phyloP scores from a whole-genome alignment of 2,113 vertebrate species.

The Pantherophis guttatus region DNA sequence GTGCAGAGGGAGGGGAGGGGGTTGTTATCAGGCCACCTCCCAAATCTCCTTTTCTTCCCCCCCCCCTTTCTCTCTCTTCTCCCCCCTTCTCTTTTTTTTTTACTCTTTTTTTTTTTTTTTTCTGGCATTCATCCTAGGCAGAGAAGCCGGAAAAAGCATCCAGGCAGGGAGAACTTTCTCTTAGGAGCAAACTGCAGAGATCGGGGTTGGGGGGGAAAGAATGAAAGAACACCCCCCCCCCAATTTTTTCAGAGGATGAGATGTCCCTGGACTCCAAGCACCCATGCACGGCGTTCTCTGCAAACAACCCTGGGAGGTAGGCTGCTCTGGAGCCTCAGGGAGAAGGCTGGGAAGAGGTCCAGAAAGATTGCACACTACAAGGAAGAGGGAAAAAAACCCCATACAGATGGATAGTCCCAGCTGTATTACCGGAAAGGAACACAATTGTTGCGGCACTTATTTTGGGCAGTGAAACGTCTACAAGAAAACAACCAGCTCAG shows the following conservation, averaged over 20 bases:
- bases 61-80: too few relatives aligned
- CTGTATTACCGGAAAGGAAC: neutral
- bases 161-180: neutral
- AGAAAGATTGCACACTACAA: neutral
- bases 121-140: neutral
- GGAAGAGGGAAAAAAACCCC: too few relatives aligned
- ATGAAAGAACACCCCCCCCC: neutral
- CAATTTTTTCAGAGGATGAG: neutral
- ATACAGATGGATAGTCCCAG: too few relatives aligned
- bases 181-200: neutral
- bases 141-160: neutral
- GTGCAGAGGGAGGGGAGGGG: neutral
- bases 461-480: too few relatives aligned
- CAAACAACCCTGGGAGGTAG: neutral
- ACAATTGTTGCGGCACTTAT: neutral
- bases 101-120: neutral
- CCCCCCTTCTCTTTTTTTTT: accelerated
- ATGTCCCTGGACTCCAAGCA: neutral
- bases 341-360: neutral
- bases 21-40: neutral
- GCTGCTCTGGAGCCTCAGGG: neutral
- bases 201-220: too few relatives aligned
- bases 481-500: too few relatives aligned
- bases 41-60: neutral
- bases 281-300: accelerated